Evolutionary conservation across 2,797 vertebrate genomes (phyloP).

Genomic region (Hippoglossus hippoglossus): DNA sequence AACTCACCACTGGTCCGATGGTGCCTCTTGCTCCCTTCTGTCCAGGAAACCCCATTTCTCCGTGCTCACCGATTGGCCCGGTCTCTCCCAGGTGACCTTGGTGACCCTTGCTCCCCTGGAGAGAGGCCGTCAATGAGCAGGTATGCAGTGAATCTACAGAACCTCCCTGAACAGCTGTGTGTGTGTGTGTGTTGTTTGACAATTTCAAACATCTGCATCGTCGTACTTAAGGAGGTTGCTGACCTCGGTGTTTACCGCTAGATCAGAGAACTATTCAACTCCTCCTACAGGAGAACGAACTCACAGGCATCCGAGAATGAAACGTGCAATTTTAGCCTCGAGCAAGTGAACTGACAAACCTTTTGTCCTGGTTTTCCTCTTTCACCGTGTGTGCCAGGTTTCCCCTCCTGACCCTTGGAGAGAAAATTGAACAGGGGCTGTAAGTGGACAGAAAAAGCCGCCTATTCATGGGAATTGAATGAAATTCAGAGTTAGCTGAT

Average conservation of each 20-base stretch:
- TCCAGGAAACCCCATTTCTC: constrained; percentile 89
- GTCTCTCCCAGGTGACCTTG: constrained; percentile 92
- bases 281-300: constrained; percentile 17
- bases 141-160: constrained; percentile 37
- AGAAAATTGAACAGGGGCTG: constrained; percentile 45
- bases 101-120: constrained; percentile 93
- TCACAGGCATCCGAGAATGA: constrained; percentile 24
- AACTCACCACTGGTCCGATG: constrained; percentile 89
- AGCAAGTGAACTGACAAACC: constrained; percentile 79
- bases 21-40: constrained; percentile 95
- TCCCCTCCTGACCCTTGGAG: constrained; percentile 93
- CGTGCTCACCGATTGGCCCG: constrained; percentile 86
- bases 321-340: constrained; percentile 21
- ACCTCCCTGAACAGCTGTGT: not conserved
- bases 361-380: constrained; percentile 91
- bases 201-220: constrained; percentile 33
- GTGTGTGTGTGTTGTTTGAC: constrained; percentile 17
- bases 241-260: constrained; percentile 34
- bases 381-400: constrained; percentile 91
- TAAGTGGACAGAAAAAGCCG: constrained; percentile 46
- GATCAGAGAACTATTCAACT: constrained; percentile 30
- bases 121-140: constrained; percentile 34
- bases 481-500: constrained; percentile 22
- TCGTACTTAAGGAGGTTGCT: constrained; percentile 7
- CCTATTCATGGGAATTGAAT: constrained; percentile 28